These are phyloP conservation scores for Anoplolepis gracilipes DNA, from an alignment of 1,140 invertebrate genomes.

Conservation along the genomic window DNA sequence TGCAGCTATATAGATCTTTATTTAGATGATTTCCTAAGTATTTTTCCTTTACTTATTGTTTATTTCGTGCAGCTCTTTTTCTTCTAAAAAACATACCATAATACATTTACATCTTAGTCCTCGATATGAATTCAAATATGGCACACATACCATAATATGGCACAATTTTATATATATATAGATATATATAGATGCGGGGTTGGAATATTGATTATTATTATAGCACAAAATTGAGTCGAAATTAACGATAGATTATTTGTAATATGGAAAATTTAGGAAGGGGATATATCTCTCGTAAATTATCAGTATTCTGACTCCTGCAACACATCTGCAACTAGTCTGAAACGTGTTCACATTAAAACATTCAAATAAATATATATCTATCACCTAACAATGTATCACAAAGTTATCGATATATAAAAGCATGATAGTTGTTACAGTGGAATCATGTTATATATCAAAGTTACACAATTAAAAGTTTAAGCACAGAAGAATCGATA, in stretches of 20 bases:
- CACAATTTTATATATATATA: constrained; percentile 55
- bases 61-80: constrained; percentile 36
- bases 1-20: constrained; percentile 56
- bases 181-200: constrained; percentile 14
- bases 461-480: constrained; percentile 72
- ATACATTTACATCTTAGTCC: constrained; percentile 37
- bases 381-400: constrained; percentile 66
- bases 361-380: constrained; percentile 66
- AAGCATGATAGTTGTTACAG: constrained; percentile 72
- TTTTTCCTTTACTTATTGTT: constrained; percentile 51
- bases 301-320: constrained; percentile 69
- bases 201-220: constrained; percentile 53
- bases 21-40: constrained; percentile 32
- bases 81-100: constrained; percentile 50
- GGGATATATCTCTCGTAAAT: neutral
- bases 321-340: constrained; percentile 71
- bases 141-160: constrained; percentile 50
- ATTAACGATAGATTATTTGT: constrained; percentile 15
- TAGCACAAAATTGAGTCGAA: constrained; percentile 17
- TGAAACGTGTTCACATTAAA: constrained; percentile 73
- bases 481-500: constrained; percentile 57
- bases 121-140: constrained; percentile 9
- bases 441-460: constrained; percentile 63
- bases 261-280: constrained; percentile 29
- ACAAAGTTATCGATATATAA: constrained; percentile 65